A percentile compares a stretch with the other conserved stretches of the same genome.
phyloP scores from a whole-genome alignment of 2,113 vertebrate species.

The Dicrurus megarhynchus region DNA sequence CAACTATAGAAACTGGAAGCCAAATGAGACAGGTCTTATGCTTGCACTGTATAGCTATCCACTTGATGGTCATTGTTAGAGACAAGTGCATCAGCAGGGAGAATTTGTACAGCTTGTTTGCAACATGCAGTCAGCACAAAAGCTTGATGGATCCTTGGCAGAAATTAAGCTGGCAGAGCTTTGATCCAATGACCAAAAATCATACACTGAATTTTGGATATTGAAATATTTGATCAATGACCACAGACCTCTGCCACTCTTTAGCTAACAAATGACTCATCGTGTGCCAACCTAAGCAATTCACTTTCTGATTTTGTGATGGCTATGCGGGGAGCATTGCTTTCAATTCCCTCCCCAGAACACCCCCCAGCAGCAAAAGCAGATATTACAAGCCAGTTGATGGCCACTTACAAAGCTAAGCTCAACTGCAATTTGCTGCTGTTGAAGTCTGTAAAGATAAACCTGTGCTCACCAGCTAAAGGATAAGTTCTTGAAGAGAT shows the following conservation, averaged over 20 bases:
- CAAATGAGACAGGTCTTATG: not conserved
- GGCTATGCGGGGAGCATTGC: not conserved
- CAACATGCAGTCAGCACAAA: slow-evolving; percentile 36
- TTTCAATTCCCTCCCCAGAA: not conserved
- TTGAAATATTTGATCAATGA: slow-evolving; percentile 56
- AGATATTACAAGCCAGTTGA: slow-evolving; percentile 16
- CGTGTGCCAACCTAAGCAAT: slow-evolving; percentile 19
- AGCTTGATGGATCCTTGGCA: slow-evolving; percentile 47
- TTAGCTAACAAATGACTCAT: slow-evolving; percentile 52
- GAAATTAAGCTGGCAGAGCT: slow-evolving; percentile 24
- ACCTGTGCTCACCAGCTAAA: not conserved
- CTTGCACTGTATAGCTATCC: not conserved
- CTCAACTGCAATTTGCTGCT: not conserved
- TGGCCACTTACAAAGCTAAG: slow-evolving; percentile 1
- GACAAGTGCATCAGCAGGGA: not conserved
- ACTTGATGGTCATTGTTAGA: not conserved
- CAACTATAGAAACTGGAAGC: not conserved
- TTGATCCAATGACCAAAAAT: slow-evolving; percentile 37
- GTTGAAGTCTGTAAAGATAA: not conserved
- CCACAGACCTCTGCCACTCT: slow-evolving; percentile 32
- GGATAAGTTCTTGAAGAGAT: not conserved
- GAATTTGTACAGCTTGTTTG: slow-evolving; percentile 33
- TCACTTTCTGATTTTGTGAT: slow-evolving; percentile 10
- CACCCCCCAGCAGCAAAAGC: not conserved
- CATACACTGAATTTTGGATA: slow-evolving; percentile 43